Evolutionary conservation across 2,797 vertebrate genomes (phyloP).

Genomic region (Chelmon rostratus): DNA sequence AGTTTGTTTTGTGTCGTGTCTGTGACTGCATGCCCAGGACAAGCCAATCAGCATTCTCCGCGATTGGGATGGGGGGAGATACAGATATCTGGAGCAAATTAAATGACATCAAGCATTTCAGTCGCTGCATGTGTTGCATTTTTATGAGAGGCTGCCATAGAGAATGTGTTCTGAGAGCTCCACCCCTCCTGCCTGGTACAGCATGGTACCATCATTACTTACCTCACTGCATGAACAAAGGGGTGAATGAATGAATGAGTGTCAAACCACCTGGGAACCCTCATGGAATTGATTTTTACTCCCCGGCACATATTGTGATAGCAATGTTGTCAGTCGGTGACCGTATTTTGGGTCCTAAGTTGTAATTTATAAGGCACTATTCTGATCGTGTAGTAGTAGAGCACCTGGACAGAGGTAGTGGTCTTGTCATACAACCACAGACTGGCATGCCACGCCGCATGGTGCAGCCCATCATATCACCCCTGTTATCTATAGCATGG

Average conservation of each 20-base stretch:
- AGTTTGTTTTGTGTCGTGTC: constrained; percentile 52
- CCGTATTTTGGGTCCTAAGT: not conserved
- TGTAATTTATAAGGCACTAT: not conserved
- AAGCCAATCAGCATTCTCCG: constrained; percentile 75
- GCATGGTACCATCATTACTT: constrained; percentile 53
- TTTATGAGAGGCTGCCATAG: constrained; percentile 15
- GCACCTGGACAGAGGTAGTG: not conserved
- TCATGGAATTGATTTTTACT: not conserved
- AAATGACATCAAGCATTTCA: constrained; percentile 26
- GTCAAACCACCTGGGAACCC: not conserved
- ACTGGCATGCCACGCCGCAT: constrained; percentile 52
- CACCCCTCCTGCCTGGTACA: constrained; percentile 34
- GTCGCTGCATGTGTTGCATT: constrained; percentile 60
- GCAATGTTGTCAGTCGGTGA: not conserved
- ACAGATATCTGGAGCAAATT: constrained; percentile 10
- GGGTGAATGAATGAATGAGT: constrained; percentile 45
- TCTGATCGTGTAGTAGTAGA: not conserved
- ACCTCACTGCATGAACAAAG: constrained; percentile 57
- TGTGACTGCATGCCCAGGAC: constrained; percentile 88
- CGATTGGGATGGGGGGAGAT: constrained; percentile 12
- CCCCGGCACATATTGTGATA: not conserved
- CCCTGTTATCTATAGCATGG: constrained; percentile 41
- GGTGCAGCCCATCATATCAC: constrained; percentile 31
- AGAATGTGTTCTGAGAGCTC: constrained; percentile 38
- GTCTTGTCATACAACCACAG: constrained; percentile 11